These are phyloP conservation scores for Strongylocentrotus purpuratus DNA, from an alignment of 35 echinoderm and acorn worm genomes.

Conservation along the genomic window DNA sequence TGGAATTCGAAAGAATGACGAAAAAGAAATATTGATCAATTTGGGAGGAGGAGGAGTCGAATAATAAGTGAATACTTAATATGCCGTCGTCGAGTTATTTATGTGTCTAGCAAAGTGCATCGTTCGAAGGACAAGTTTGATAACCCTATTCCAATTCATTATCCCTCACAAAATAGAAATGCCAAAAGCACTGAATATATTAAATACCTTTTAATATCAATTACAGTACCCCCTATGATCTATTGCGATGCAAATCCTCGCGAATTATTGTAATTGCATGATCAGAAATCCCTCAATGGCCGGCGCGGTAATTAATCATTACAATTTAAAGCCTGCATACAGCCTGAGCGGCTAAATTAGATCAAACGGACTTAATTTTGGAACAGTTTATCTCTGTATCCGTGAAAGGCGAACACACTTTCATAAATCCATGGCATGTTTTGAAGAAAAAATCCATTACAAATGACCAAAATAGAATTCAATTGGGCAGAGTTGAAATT, in stretches of 20 bases:
- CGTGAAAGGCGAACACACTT: background rate
- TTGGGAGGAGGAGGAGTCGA: background rate
- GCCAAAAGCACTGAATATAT: background rate
- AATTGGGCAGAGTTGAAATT: background rate
- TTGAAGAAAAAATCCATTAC: background rate
- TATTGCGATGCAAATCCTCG: background rate
- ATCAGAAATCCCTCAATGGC: background rate
- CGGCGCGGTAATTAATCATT: background rate
- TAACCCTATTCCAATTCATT: background rate
- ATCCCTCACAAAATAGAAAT: background rate
- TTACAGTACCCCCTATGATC: background rate
- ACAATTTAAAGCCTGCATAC: background rate
- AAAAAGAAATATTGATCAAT: background rate
- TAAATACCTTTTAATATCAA: background rate
- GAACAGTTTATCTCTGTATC: background rate
- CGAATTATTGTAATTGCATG: constrained; percentile 3
- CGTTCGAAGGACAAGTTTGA: background rate
- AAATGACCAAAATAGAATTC: background rate
- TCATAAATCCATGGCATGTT: background rate
- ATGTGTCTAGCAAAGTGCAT: background rate
- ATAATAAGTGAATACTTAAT: background rate
- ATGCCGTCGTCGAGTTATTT: background rate
- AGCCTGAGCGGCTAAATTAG: background rate
- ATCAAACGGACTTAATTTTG: background rate
- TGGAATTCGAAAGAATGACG: background rate